These are phyloP conservation scores for Parnassius mnemosyne DNA, from an alignment of 2,888 invertebrate species.

Conservation along the genomic window DNA sequence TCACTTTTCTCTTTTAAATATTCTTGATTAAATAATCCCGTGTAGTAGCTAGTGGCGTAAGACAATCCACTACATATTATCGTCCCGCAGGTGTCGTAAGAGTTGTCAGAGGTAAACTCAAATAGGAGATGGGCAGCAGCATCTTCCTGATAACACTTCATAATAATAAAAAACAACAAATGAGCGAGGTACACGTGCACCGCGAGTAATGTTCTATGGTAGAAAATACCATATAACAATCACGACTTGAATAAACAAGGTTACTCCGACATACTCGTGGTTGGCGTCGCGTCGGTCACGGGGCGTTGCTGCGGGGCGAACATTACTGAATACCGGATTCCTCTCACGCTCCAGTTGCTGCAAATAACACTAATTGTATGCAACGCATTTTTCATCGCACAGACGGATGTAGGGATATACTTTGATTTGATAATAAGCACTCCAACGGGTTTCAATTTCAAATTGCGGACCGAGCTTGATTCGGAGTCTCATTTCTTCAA, in stretches of 20 bases:
- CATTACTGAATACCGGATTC: conserved; percentile 68
- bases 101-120: too few relatives aligned
- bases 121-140: too few relatives aligned
- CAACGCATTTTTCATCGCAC: conserved; percentile 57
- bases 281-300: conserved; percentile 54
- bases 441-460: background rate
- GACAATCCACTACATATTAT: too few relatives aligned
- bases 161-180: too few relatives aligned
- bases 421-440: conserved; percentile 7
- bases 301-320: conserved; percentile 61
- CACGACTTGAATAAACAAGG: background rate
- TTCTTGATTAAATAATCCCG: too few relatives aligned
- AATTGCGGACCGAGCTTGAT: background rate
- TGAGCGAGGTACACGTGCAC: too few relatives aligned
- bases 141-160: too few relatives aligned
- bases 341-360: conserved; percentile 77
- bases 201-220: too few relatives aligned
- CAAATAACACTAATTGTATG: conserved; percentile 69
- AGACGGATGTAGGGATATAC: conserved; percentile 40
- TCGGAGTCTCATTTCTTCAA: background rate
- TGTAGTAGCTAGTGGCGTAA: too few relatives aligned
- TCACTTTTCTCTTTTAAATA: too few relatives aligned
- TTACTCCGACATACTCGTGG: background rate
- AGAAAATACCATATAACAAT: background rate
- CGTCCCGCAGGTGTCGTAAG: too few relatives aligned